Base-by-base conservation (phyloP, 2,113 vertebrate genomes). In the Philantomba maxwellii region DNA sequence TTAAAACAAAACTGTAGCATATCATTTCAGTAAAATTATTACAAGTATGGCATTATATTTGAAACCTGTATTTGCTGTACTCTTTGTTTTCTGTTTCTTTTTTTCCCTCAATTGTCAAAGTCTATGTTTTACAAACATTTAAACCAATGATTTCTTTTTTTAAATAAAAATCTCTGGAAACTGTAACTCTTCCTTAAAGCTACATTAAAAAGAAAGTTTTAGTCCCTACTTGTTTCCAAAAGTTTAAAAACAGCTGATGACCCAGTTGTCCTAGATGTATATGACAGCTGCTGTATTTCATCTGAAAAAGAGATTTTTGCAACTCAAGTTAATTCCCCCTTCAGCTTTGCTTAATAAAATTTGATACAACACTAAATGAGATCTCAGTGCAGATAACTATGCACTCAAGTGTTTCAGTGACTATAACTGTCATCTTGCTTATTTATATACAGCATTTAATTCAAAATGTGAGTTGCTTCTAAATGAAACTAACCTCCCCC, bases 351-450 rank as follows among this genome's bases (percentile, higher is more conserved):
- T 53, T 95, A 91, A 87, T 89, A 95, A 98, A 97, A 88, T 94
- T 25, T 47, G 77, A 85, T 84, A 64, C 75, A 83, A 88, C 73
- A 83, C 14, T 60, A 94, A 90, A 90, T 93, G 51, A 97, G 36
- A 78, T 87, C n/a, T 88, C 7, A 30, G 84, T 62, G 90, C 78
- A 70, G 28, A 97, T 97, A 98, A 83, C 82, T 58, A 89, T 0
- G 26, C 86, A 75, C 75, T 89, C 85, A 94, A 97, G 9, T 49
- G 86, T 97, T 98, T 98, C 98, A 98, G 95, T 96, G 91, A 97
- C 98, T 98, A 87, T 78, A 92, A 95, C 82, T 94, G 55, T 97
- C 95, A 97, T 86, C 78, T 93, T 96, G 93, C 77, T 55, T 96
- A 96, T 97, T 94, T 95, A 95, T 82, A 33, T 55, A 78, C 26